Percentiles rank a stretch among this genome's conserved stretches.
phyloP scores from a whole-genome alignment of 2,113 vertebrate species.

The Aegypius monachus region DNA sequence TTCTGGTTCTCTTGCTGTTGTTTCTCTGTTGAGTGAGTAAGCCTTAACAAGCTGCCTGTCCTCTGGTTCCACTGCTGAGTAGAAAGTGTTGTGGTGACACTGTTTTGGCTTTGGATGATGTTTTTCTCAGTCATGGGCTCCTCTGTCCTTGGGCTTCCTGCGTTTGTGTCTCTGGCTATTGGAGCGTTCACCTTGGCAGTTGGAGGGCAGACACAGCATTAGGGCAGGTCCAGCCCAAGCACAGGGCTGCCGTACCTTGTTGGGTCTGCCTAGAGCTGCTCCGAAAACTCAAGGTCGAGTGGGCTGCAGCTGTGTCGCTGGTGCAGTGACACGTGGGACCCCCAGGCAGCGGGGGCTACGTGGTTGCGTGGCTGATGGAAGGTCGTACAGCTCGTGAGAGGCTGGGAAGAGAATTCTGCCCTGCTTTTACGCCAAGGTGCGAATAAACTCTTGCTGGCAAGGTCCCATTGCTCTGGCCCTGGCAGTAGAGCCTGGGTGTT shows the following conservation, averaged over 20 bases:
- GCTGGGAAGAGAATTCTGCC: background rate
- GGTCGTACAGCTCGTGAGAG: background rate
- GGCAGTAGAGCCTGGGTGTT: background rate
- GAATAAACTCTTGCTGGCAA: background rate
- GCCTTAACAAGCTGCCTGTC: rapidly evolving
- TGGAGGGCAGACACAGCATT: background rate
- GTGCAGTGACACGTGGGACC: background rate
- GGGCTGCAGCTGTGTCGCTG: background rate
- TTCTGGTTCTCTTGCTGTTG: background rate
- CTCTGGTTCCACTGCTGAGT: rapidly evolving
- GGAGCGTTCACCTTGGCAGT: background rate
- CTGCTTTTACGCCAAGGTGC: rapidly evolving
- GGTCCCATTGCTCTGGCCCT: background rate
- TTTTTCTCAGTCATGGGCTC: background rate
- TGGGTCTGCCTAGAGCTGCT: background rate
- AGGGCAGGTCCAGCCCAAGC: background rate
- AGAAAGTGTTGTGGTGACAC: rapidly evolving
- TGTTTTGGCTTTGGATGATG: background rate
- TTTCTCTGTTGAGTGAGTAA: background rate
- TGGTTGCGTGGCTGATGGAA: too few relatives aligned
- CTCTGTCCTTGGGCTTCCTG: background rate
- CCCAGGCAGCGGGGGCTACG: too few relatives aligned
- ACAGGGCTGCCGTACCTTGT: background rate
- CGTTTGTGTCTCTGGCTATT: background rate
- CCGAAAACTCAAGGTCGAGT: rapidly evolving